phyloP scores from a whole-genome alignment of 92 coral and sea anemone genomes.

The Porites divaricata region DNA sequence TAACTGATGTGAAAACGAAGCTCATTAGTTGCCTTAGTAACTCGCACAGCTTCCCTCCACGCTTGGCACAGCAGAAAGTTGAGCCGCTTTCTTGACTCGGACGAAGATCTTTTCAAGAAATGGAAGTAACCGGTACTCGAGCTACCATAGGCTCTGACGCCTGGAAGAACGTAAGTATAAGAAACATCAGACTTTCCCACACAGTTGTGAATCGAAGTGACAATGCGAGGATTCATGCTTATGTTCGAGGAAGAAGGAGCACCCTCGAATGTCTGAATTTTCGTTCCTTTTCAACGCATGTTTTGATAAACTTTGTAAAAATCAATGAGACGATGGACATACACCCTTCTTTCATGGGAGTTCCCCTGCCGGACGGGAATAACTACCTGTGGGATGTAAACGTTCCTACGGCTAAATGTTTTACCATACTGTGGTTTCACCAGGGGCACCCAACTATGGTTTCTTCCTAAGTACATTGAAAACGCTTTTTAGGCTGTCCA shows the following conservation, averaged over 20 bases:
- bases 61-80: slow-evolving; percentile 57
- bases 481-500: too few relatives aligned
- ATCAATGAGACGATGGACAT: too few relatives aligned
- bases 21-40: slow-evolving; percentile 63
- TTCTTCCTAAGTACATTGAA: too few relatives aligned
- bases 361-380: too few relatives aligned
- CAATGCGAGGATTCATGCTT: slow-evolving; percentile 92
- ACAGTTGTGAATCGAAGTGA: slow-evolving; percentile 90
- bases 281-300: too few relatives aligned
- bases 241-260: slow-evolving; percentile 44
- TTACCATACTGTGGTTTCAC: too few relatives aligned
- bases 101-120: slow-evolving; percentile 7
- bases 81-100: slow-evolving; percentile 6
- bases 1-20: slow-evolving; percentile 44
- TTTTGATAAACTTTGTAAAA: too few relatives aligned
- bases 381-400: too few relatives aligned
- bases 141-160: slow-evolving; percentile 96
- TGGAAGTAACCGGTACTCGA: slow-evolving; percentile 55
- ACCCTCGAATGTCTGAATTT: too few relatives aligned
- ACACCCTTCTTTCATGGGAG: too few relatives aligned
- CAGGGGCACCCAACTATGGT: too few relatives aligned
- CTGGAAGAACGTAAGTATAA: slow-evolving; percentile 96
- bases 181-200: slow-evolving; percentile 86
- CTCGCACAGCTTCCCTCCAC: slow-evolving; percentile 44
- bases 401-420: too few relatives aligned